Conservation (phyloP, 2,888 invertebrate species). For the Epistrophe grossulariae region DNA sequence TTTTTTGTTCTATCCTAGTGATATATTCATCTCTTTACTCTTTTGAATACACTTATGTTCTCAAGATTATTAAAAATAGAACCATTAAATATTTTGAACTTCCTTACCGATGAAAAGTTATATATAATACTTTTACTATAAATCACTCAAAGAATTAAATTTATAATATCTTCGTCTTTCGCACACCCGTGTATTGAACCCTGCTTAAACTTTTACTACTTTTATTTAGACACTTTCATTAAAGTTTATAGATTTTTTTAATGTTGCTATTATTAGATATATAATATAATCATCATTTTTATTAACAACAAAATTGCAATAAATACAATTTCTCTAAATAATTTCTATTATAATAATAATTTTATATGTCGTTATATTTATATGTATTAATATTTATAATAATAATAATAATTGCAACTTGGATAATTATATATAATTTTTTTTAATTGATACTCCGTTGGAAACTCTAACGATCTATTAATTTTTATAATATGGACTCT, state of each 20-base stretch:
- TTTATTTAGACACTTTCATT: constrained; percentile 38
- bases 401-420: constrained; percentile 75
- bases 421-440: constrained; percentile 50
- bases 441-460: constrained; percentile 73
- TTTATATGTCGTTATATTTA: constrained; percentile 9
- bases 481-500: constrained; percentile 28
- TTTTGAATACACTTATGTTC: constrained; percentile 2
- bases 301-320: constrained; percentile 68
- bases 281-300: constrained; percentile 51
- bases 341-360: constrained; percentile 53
- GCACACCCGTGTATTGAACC: constrained; percentile 43
- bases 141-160: constrained; percentile 27
- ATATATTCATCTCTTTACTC: background rate
- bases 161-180: constrained; percentile 20
- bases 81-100: constrained; percentile 20
- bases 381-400: constrained; percentile 6
- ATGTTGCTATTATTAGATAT: constrained; percentile 33
- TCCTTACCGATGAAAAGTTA: background rate
- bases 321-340: constrained; percentile 71
- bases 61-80: constrained; percentile 21
- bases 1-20: background rate
- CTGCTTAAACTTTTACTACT: constrained; percentile 25
- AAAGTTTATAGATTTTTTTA: constrained; percentile 21
- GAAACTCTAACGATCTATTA: constrained; percentile 61
- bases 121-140: constrained; percentile 8